phyloP scores from a whole-genome alignment of 2,113 vertebrate genomes.

The Albula glossodonta region DNA sequence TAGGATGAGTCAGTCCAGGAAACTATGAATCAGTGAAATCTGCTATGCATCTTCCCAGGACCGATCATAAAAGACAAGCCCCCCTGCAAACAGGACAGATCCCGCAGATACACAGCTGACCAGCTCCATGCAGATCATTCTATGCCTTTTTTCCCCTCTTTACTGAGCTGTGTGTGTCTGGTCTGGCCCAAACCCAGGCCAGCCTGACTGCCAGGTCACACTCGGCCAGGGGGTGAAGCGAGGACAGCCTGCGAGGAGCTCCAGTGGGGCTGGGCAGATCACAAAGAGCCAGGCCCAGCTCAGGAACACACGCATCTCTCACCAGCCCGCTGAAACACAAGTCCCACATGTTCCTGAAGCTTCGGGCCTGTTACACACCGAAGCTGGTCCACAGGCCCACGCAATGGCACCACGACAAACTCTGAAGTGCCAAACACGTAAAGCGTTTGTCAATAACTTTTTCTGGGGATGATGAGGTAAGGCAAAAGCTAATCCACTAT shows the following conservation, averaged over 20 bases:
- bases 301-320: not conserved
- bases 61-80: not conserved
- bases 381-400: not conserved
- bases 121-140: not conserved
- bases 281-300: not conserved
- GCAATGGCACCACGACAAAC: too few species aligned
- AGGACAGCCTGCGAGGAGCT: conserved; percentile 37
- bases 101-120: not conserved
- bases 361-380: not conserved
- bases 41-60: not conserved
- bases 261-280: conserved; percentile 37
- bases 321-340: not conserved
- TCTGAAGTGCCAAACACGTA: too few species aligned
- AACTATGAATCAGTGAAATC: not conserved
- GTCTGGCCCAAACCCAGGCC: conserved; percentile 37
- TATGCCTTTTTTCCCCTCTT: conserved; percentile 30
- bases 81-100: not conserved
- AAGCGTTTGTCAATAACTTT: too few species aligned
- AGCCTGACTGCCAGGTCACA: conserved; percentile 42
- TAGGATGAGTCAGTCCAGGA: not conserved
- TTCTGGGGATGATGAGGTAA: too few species aligned
- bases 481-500: too few species aligned
- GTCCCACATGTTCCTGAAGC: not conserved
- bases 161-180: conserved; percentile 52
- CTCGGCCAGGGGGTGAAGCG: conserved; percentile 30